Base-by-base conservation (phyloP, 2,888 invertebrate genomes). In the Parnassius mnemosyne region DNA sequence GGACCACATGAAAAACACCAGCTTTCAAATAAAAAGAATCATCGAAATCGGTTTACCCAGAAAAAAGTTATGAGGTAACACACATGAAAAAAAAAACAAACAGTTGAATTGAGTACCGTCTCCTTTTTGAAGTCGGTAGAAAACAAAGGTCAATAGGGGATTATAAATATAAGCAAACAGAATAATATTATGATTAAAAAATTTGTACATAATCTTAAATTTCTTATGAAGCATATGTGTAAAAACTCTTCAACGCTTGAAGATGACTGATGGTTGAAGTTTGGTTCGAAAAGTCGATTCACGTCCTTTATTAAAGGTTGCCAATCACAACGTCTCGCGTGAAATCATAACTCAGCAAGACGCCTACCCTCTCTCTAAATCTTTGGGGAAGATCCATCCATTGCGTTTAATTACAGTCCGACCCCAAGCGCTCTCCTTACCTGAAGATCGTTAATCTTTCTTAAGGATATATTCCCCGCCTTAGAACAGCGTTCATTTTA, bases 391-490 rank as follows among this genome's bases (percentile, higher is more conserved):
- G 85, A 80, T 79, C 85, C 85, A 88, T 89, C 88, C 81, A 87
- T 88, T 85, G 88, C 89, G 87, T 89, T 90, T 91, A 90, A 91
- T 91, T 91, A 91, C 87, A 84, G 79, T 84, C 79, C 84, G 81
- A 84, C 84, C 85, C 87, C 83, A 81, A 76, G 75, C 80, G 78
- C 77, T 80, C 84, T 79, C 76, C 75, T 76, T 88, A 89, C 89
- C 89, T 90, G 89, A 79, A 81, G 83, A 84, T 89, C 90, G 91
- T 91, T 90, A 91, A 91, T 91, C 90, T 91, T 89, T 90, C 90
- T 89, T 88, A 89, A 89, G 89, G 89, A 90, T 85, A 87, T 89
- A 90, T 87, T 85, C 87, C 80, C 80, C 74, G 79, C 77, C 72
- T 80, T 76, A 75, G 79, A 74, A 77, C 77, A 80, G 76, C 77